These are phyloP conservation scores for Helicoverpa zea DNA, from an alignment of 1,140 invertebrate species.

Conservation along the genomic window DNA sequence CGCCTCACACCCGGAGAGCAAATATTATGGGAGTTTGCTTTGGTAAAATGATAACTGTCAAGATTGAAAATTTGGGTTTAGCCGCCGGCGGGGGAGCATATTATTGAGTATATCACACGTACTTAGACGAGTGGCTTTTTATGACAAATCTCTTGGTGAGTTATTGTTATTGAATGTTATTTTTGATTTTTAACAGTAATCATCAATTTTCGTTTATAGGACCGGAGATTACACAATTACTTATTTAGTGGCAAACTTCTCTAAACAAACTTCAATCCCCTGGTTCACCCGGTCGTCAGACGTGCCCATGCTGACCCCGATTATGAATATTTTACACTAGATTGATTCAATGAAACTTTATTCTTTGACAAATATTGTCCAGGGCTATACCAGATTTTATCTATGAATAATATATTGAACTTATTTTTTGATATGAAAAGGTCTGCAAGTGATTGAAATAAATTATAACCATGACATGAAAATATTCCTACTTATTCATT, in stretches of 20 bases:
- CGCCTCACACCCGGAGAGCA: conserved; percentile 77
- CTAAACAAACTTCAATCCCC: neutral
- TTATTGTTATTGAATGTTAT: no score
- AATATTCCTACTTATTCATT: no score
- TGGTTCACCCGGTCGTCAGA: neutral
- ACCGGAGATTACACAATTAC: neutral
- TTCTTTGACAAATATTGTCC: conserved; percentile 15
- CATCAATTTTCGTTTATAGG: no score
- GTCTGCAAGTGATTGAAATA: neutral
- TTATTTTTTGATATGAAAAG: conserved; percentile 16
- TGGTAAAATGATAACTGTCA: conserved; percentile 86
- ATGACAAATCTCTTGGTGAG: conserved; percentile 14
- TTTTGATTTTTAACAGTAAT: no score
- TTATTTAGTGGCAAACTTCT: neutral
- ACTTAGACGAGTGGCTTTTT: conserved; percentile 41
- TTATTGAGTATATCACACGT: conserved; percentile 61
- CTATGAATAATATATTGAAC: conserved; percentile 11
- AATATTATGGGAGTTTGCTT: conserved; percentile 85
- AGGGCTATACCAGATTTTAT: neutral
- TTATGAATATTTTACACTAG: conserved; percentile 19
- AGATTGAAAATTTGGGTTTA: conserved; percentile 85
- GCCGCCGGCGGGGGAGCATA: conserved; percentile 61
- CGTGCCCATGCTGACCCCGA: neutral
- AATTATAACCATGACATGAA: neutral
- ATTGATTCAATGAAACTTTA: conserved; percentile 25